Percentiles rank a stretch among this genome's conserved stretches.
Evolutionary conservation across 2,888 invertebrate genomes (phyloP).

Genomic region (Alloplasta piceator): DNA sequence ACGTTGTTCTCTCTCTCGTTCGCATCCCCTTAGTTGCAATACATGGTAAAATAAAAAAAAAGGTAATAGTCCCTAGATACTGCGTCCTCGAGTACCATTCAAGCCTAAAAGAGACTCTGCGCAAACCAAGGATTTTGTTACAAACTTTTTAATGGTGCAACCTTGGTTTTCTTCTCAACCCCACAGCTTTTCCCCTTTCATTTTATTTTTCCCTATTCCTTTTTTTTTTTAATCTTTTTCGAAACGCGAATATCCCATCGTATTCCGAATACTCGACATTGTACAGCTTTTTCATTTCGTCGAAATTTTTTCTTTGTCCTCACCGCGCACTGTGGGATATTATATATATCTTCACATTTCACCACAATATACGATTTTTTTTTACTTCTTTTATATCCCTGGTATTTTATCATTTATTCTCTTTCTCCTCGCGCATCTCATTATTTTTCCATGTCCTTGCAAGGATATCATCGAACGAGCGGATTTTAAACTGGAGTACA

Average conservation of each 20-base stretch:
- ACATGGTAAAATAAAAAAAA: neutral
- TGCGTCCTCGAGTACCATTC: neutral
- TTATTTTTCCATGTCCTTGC: constrained; percentile 2
- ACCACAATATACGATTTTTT: neutral
- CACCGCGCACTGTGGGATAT: neutral
- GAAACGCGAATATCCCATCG: neutral
- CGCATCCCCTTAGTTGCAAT: neutral
- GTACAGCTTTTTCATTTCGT: constrained; percentile 46
- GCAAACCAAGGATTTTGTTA: constrained; percentile 45
- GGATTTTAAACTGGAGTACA: too few species aligned
- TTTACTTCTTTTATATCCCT: neutral
- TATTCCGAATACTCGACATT: constrained; percentile 32
- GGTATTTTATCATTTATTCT: constrained; percentile 3
- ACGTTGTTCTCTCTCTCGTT: neutral
- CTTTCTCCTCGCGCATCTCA: neutral
- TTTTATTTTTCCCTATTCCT: neutral
- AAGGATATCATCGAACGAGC: neutral
- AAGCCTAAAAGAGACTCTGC: neutral
- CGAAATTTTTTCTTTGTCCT: constrained; percentile 25
- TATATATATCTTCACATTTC: neutral
- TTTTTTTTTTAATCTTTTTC: constrained; percentile 10
- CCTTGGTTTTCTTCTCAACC: constrained; percentile 38
- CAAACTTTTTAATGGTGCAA: constrained; percentile 61
- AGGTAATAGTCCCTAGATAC: neutral
- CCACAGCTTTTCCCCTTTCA: neutral